Base-by-base conservation (phyloP, 1,140 invertebrate genomes). In the Papilio aristodemus region DNA sequence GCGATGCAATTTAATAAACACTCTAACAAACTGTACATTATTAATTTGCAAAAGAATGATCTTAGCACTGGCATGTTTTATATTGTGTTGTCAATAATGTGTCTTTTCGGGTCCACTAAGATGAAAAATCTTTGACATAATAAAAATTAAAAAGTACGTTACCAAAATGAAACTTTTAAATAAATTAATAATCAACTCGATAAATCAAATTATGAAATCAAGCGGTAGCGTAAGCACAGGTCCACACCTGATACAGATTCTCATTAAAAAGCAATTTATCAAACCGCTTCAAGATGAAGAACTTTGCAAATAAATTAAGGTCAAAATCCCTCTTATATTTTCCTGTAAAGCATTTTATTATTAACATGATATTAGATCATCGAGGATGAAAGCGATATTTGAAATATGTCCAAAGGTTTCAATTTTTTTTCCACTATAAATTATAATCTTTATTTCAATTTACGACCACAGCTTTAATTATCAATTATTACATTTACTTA, bases 191-290 rank as follows among this genome's bases (percentile, higher is more conserved):
- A 50, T 22, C 9, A 50, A 50, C 22, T 22, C 46, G 17, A 50
- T 50, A 11, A 54, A 54, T 8, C 1, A 59, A 1, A 14, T 59
- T 36, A 59, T n/a, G 13, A 59, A 9, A 36, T 36, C 57, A 27
- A 9, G 27, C 27, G 27, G 2, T 32, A 32, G 27, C 27, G 6
- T 6, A 32, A 32, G 25, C 14, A 36, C 8, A 14, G 32, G 36
- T 37, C 32, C 14, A 62, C 59, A 62, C 36, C 59, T 62, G 32
- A 62, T 62, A 62, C 59, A 17, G 27, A 22, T 19, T 39, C 59
- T 62, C 59, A 62, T 62, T 62, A 62, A 62, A 62, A 62, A 62
- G 17, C 36, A 62, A 62, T 62, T 62, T 62, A 62, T 62, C 27
- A 62, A 27, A 14, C 25, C 57, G 57, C 57, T 7, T n/a, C 22